Conservation (phyloP, 1,140 invertebrate species). For the Heliconius congener region DNA sequence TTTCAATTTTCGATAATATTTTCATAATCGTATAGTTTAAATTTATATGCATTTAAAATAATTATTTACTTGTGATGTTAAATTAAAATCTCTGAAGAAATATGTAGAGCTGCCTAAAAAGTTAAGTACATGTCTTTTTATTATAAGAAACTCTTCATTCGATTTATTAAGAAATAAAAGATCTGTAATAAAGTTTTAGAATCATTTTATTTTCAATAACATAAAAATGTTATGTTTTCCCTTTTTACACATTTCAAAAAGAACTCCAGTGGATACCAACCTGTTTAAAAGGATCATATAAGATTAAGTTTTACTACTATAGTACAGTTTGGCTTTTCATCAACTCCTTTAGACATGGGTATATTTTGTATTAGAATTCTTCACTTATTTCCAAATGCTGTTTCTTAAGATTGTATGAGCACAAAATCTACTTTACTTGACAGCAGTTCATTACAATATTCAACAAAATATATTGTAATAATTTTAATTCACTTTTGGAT, state of each 20-base stretch:
- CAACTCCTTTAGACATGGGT: conserved; percentile 61
- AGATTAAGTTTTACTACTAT: conserved; percentile 67
- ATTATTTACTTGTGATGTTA: background rate
- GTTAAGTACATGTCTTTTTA: background rate
- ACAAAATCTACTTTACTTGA: conserved; percentile 69
- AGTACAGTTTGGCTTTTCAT: conserved; percentile 72
- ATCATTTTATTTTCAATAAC: conserved; percentile 83
- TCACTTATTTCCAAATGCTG: conserved; percentile 81
- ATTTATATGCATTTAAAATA: no score
- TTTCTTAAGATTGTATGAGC: conserved; percentile 67
- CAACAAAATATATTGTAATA: conserved; percentile 79
- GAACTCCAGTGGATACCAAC: conserved; percentile 72
- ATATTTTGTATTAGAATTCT: conserved; percentile 63
- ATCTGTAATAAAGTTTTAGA: conserved; percentile 73
- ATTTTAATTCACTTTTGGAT: conserved; percentile 63
- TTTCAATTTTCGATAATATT: no score
- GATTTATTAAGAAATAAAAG: conserved; percentile 20
- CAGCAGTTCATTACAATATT: conserved; percentile 75
- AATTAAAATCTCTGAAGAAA: background rate
- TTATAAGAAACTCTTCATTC: background rate
- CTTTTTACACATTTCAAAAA: conserved; percentile 78
- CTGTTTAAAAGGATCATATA: conserved; percentile 71
- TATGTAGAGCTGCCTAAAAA: background rate
- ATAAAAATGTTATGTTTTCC: conserved; percentile 82
- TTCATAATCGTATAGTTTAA: no score